Base-by-base conservation (phyloP, 2,113 vertebrate genomes). In the Pipra filicauda region DNA sequence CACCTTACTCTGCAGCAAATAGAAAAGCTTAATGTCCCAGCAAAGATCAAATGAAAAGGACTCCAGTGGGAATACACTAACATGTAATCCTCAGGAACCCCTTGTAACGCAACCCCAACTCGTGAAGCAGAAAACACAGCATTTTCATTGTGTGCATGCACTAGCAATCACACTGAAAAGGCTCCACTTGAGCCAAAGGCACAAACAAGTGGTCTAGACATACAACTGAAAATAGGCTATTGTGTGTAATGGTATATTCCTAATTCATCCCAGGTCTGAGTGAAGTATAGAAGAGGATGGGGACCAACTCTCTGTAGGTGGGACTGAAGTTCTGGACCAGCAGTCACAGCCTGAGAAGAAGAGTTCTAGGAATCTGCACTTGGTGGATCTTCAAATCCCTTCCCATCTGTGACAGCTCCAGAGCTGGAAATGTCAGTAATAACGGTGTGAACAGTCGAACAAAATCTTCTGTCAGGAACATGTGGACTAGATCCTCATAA, bases 131-230 rank as follows among this genome's bases (percentile, higher is more conserved):
- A 94, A 88, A 94, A 28, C 66, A 48, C 88, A 30, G 57, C 6
- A 11, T 11, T 58, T 52, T 30, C 65, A 6, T 12, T 46, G 43
- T n/a, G 77, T 87, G 84, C 75, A 10, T 9, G 15, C 94, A 96
- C 91, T 89, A 88, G 87, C 81, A 96, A 93, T 88, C 51, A 12
- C 83, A 69, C 65, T 85, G 81, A 91, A 96, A 97, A 91, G 65
- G 57, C 85, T 91, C 55, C 49, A 51, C 86, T 65, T 46, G 89
- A 97, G 97, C 94, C 94, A 79, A 94, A 89, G 67, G 64, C 89
- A 88, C 69, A 91, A 97, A 96, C 97, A 98, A 98, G 94, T 21
- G 49, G 84, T 97, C 96, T 96, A 97, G 96, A 97, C 94, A 93
- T 91, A 93, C 37, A 52, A 72, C 85, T 90, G 94, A 96, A 95